Conservation (phyloP, 2,113 vertebrate species). For the Anser cygnoides region DNA sequence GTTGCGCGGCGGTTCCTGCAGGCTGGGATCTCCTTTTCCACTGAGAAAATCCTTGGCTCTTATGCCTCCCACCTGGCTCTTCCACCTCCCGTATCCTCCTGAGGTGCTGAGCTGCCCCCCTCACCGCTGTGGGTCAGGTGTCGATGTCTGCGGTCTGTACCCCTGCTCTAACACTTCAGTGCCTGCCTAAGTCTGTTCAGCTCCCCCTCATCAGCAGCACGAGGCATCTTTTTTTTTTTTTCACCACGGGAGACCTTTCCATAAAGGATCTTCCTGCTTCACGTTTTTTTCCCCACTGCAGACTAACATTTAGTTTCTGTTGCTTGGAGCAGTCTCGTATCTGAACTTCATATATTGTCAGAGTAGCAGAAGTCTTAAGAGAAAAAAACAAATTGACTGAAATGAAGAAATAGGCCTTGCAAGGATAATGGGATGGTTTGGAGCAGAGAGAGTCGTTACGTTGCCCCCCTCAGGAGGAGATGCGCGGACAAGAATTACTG, state of each 20-base stretch:
- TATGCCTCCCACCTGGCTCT: too few species aligned
- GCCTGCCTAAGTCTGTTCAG: too few species aligned
- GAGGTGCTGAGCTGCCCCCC: not conserved
- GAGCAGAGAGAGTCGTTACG: not conserved
- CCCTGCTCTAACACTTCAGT: not conserved
- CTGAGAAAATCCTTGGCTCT: too few species aligned
- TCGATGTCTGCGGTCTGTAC: rapidly evolving
- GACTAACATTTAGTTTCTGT: not conserved
- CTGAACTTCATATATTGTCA: not conserved
- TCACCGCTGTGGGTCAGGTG: rapidly evolving
- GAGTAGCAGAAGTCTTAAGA: not conserved
- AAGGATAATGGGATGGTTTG: not conserved
- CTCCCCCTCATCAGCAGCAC: too few species aligned
- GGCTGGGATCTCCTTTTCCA: not conserved
- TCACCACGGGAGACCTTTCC: not conserved
- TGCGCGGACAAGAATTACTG: rapidly evolving
- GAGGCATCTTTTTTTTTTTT: rapidly evolving
- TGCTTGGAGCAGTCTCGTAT: not conserved
- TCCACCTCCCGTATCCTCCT: not conserved
- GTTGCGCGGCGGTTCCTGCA: rapidly evolving
- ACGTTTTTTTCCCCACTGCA: not conserved
- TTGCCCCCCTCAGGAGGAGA: not conserved
- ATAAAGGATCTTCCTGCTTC: not conserved
- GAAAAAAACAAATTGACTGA: not conserved
- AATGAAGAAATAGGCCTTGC: not conserved